A percentile compares a stretch with the other conserved stretches of the same genome.
Evolutionary conservation across 2,113 vertebrate genomes (phyloP).

Genomic region (Stomatorhinus ivindoensis): DNA sequence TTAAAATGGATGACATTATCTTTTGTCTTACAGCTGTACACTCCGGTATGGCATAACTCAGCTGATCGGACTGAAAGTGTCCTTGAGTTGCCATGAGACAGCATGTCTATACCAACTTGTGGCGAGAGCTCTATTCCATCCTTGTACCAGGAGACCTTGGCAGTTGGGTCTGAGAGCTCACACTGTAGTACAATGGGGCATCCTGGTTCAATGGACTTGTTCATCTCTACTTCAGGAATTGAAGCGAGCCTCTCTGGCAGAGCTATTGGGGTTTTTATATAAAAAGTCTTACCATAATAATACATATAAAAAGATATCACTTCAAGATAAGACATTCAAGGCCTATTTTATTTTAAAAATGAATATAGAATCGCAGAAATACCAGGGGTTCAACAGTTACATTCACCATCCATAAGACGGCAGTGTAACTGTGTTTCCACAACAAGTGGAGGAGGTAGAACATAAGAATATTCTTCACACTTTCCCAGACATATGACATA

Average conservation of each 20-base stretch:
- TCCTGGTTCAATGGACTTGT: slow-evolving; percentile 40
- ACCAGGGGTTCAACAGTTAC: not conserved
- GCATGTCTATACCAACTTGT: slow-evolving; percentile 48
- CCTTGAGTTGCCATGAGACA: slow-evolving; percentile 45
- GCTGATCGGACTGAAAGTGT: slow-evolving; percentile 46
- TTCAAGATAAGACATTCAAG: slow-evolving; percentile 3
- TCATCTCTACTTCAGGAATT: slow-evolving; percentile 15
- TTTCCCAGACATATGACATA: not conserved
- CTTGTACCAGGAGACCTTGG: slow-evolving; percentile 54
- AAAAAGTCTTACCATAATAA: not conserved
- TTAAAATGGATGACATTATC: slow-evolving; percentile 26
- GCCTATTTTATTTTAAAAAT: not conserved
- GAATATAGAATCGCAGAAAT: not conserved
- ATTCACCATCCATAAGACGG: not conserved
- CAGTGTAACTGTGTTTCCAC: not conserved
- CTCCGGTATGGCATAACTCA: slow-evolving; percentile 19
- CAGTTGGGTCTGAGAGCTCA: slow-evolving; percentile 55
- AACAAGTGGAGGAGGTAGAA: not conserved
- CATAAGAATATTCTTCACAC: not conserved
- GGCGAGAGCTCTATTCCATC: slow-evolving; percentile 47
- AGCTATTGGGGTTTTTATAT: slow-evolving; percentile 12
- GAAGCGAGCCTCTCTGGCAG: not conserved
- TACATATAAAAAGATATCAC: not conserved
- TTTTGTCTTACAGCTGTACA: slow-evolving; percentile 24
- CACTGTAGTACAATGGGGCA: slow-evolving; percentile 56